Evolutionary conservation across 2,888 invertebrate genomes (phyloP).

Genomic region (Laothoe populi): DNA sequence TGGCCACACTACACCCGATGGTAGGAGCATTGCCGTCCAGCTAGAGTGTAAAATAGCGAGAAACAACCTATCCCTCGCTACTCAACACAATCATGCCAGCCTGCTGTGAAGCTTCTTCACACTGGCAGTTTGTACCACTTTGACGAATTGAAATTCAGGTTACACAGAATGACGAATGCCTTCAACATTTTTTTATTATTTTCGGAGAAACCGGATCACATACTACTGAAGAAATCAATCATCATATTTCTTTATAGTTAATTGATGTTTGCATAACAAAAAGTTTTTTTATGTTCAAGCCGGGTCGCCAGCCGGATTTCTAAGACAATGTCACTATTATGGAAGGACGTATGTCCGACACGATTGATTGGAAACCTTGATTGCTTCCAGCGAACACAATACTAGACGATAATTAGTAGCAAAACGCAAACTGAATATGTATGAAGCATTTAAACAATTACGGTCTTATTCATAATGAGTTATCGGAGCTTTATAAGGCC

Average conservation of each 20-base stretch:
- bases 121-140: no score
- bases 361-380: conserved; percentile 33
- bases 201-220: conserved; percentile 8
- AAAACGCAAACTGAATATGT: conserved; percentile 38
- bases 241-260: neutral
- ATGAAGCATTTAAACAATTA: conserved; percentile 33
- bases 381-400: conserved; percentile 42
- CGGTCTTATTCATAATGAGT: conserved; percentile 15
- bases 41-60: no score
- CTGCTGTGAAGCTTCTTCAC: no score
- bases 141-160: no score
- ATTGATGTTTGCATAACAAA: neutral
- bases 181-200: conserved; percentile 1
- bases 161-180: neutral
- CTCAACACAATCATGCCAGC: no score
- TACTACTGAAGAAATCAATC: neutral
- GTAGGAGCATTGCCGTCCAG: no score
- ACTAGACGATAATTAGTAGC: conserved; percentile 38
- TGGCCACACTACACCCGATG: no score
- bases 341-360: conserved; percentile 4
- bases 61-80: no score
- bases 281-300: neutral
- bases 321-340: neutral
- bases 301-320: conserved; percentile 7
- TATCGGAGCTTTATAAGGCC: no score